Conservation (phyloP, 2,113 vertebrate genomes). For the Picathartes gymnocephalus region DNA sequence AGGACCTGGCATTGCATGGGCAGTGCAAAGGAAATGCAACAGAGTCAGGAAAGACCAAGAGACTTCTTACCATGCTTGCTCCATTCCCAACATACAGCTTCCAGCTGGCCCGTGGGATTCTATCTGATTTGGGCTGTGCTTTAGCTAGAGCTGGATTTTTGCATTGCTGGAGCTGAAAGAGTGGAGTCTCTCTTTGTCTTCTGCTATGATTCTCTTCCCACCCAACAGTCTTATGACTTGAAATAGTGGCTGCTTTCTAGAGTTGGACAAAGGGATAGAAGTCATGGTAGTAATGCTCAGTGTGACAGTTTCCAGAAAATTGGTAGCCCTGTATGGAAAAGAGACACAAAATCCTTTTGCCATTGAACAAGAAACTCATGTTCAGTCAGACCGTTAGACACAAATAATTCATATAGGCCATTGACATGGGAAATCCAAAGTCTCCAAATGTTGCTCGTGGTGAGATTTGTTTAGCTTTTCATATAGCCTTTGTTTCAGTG, state of each 20-base stretch:
- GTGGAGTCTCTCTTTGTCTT: neutral
- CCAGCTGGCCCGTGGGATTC: neutral
- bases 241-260: neutral
- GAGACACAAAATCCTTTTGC: neutral
- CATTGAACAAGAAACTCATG: neutral
- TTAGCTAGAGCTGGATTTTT: neutral
- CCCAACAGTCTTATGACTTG: neutral
- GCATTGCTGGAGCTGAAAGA: neutral
- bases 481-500: neutral
- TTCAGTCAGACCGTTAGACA: neutral
- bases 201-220: neutral
- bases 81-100: accelerated
- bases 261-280: neutral
- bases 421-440: neutral
- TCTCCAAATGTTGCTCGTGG: neutral
- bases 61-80: neutral
- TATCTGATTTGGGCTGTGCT: neutral
- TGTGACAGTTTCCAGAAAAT: neutral
- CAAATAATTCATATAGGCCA: neutral
- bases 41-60: neutral
- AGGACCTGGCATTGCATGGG: neutral
- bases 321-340: neutral
- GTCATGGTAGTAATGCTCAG: neutral
- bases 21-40: neutral
- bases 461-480: neutral